Evolutionary conservation across 1,140 invertebrate genomes (phyloP).

Genomic region (Melitaea cinxia): DNA sequence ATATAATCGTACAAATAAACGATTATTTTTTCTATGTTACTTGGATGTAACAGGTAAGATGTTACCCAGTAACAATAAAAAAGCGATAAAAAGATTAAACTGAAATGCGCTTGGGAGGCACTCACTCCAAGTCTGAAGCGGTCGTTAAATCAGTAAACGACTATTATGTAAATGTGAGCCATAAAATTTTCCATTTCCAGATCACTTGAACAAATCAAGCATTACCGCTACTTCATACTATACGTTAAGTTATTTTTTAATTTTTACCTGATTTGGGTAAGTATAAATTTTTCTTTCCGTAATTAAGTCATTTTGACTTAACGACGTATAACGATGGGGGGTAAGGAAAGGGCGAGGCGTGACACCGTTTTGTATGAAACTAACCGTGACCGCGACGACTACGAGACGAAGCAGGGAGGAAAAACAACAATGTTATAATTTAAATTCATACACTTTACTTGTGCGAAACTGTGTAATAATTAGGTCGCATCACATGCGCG

Average conservation of each 20-base stretch:
- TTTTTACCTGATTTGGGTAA: constrained; percentile 46
- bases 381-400: constrained; percentile 67
- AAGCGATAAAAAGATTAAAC: constrained; percentile 32
- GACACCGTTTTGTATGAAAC: constrained; percentile 59
- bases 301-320: constrained; percentile 67
- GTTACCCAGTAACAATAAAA: constrained; percentile 6
- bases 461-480: constrained; percentile 43
- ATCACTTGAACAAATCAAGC: constrained; percentile 42
- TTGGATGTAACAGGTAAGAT: neutral
- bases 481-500: constrained; percentile 47
- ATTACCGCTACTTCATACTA: constrained; percentile 26
- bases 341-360: constrained; percentile 44
- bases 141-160: constrained; percentile 45
- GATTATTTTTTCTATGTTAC: neutral
- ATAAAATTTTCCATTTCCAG: constrained; percentile 46
- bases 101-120: constrained; percentile 33
- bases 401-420: constrained; percentile 42
- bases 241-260: constrained; percentile 34
- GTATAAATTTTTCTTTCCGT: constrained; percentile 56
- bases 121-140: constrained; percentile 35
- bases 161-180: constrained; percentile 45
- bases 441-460: constrained; percentile 40
- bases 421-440: constrained; percentile 56
- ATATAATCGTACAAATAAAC: neutral
- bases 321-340: constrained; percentile 60